Evolutionary conservation across 2,888 invertebrate genomes (phyloP).

Genomic region (Drosophila histrio): DNA sequence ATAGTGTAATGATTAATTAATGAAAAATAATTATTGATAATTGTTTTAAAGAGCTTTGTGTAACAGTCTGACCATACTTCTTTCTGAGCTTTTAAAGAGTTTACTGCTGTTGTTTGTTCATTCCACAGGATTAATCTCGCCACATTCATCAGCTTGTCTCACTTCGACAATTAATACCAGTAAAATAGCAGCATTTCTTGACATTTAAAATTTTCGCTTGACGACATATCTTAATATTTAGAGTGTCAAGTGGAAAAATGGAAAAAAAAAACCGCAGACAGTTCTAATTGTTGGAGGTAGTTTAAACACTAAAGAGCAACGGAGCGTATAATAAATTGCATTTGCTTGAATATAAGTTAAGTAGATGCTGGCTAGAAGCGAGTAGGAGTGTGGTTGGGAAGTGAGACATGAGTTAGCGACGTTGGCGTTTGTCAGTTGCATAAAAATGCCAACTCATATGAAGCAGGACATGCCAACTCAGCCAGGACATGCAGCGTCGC

Average conservation of each 20-base stretch:
- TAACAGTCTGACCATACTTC: too few species aligned
- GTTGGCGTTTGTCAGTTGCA: constrained; percentile 74
- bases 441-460: constrained; percentile 78
- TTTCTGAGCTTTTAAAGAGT: too few species aligned
- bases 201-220: constrained; percentile 10
- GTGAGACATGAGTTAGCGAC: constrained; percentile 56
- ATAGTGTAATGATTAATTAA: too few species aligned
- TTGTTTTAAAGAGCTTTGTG: too few species aligned
- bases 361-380: background rate
- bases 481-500: constrained; percentile 66
- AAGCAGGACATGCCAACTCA: constrained; percentile 64
- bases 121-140: background rate
- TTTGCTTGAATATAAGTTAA: constrained; percentile 39
- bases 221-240: constrained; percentile 22
- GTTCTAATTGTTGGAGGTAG: constrained; percentile 9
- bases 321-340: constrained; percentile 73
- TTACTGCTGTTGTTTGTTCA: too few species aligned
- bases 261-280: background rate
- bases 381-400: background rate
- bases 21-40: too few species aligned
- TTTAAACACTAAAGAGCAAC: constrained; percentile 54
- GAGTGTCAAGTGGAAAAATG: constrained; percentile 2
- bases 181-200: background rate
- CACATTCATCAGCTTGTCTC: constrained; percentile 12
- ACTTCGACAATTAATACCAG: constrained; percentile 4